These are phyloP conservation scores for Misgurnus anguillicaudatus DNA, from an alignment of 2,113 vertebrate genomes.

Conservation along the genomic window DNA sequence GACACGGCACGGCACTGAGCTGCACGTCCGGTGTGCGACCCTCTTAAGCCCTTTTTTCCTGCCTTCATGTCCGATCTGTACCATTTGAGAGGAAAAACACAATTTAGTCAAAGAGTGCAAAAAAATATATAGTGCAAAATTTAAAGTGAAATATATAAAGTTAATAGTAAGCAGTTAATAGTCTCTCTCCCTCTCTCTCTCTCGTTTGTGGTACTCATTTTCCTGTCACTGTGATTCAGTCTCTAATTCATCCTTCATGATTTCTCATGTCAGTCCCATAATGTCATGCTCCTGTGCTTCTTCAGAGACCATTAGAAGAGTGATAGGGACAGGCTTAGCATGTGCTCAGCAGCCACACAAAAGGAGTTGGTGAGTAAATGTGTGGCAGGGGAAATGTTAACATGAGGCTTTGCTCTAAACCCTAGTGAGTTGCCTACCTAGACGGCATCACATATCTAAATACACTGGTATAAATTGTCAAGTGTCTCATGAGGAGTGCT, in stretches of 20 bases:
- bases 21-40: no score
- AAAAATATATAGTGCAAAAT: no score
- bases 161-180: no score
- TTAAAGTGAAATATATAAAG: no score
- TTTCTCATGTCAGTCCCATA: conserved; percentile 68
- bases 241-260: conserved; percentile 65
- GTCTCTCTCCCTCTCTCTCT: conserved; percentile 42
- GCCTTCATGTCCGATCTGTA: no score
- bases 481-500: no score
- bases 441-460: neutral
- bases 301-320: conserved; percentile 65
- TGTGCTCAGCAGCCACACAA: neutral
- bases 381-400: conserved; percentile 2
- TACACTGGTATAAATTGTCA: no score
- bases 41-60: no score
- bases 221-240: conserved; percentile 62
- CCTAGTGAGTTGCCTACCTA: neutral
- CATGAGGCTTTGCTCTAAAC: neutral
- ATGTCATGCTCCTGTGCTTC: conserved; percentile 64
- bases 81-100: no score
- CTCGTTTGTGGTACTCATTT: conserved; percentile 74
- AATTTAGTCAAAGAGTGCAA: no score
- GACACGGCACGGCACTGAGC: no score
- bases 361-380: conserved; percentile 25
- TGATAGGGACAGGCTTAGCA: conserved; percentile 64